A percentile compares a stretch with the other conserved stretches of the same genome.
Evolutionary conservation across 1,140 invertebrate genomes (phyloP).

Genomic region (Tigriopus japonicus): DNA sequence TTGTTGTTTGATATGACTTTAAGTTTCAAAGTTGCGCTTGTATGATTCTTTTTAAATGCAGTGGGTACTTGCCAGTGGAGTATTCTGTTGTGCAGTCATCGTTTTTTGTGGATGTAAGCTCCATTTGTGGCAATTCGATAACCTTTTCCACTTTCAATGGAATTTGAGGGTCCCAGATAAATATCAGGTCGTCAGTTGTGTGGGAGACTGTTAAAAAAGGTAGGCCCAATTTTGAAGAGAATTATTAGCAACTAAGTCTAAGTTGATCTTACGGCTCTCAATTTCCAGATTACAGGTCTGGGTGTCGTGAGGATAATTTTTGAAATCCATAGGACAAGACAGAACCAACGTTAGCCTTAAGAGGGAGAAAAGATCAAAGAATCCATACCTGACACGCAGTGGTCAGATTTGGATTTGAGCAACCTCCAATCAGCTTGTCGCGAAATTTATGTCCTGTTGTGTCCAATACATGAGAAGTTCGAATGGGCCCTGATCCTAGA

Average conservation of each 20-base stretch:
- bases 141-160: slow-evolving; percentile 68
- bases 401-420: too few relatives aligned
- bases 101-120: slow-evolving; percentile 58
- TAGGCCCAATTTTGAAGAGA: background rate
- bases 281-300: slow-evolving; percentile 80
- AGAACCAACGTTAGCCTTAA: slow-evolving; percentile 48
- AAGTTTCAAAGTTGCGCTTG: too few relatives aligned
- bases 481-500: too few relatives aligned
- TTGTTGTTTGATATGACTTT: too few relatives aligned
- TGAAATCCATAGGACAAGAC: slow-evolving; percentile 82
- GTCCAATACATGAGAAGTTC: too few relatives aligned
- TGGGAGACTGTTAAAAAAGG: slow-evolving; percentile 47
- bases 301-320: slow-evolving; percentile 71
- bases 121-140: slow-evolving; percentile 65
- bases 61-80: slow-evolving; percentile 43
- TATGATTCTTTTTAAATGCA: too few relatives aligned
- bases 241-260: background rate
- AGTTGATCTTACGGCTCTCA: slow-evolving; percentile 32
- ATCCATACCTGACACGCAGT: background rate
- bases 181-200: slow-evolving; percentile 71
- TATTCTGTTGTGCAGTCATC: slow-evolving; percentile 72
- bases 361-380: too few relatives aligned
- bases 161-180: slow-evolving; percentile 70
- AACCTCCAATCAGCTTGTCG: too few relatives aligned
- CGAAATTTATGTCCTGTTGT: too few relatives aligned